Base-by-base conservation (phyloP, 2,888 invertebrate species). In the Stenodera caucasica region DNA sequence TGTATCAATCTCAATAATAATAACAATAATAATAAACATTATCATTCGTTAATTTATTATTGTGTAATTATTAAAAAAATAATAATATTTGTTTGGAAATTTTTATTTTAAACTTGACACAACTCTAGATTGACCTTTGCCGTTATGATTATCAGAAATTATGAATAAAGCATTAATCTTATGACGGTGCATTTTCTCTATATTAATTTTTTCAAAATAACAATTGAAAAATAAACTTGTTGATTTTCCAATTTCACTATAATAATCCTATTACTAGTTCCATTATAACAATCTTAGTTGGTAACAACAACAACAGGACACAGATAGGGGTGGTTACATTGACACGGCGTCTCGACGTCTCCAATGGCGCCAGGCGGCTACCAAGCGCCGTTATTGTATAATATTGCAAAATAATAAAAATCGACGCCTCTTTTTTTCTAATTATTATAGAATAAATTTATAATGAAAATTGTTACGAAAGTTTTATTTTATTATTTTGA, bases 101-200 rank as follows among this genome's bases (percentile, higher is more conserved):
- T 26, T 45, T 21, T 2, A 18, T 37, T 45, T 45, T 18, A 11
- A 18, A 45, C 18, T 18, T 45, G 45, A 45, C 11, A 45, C 11
- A 45, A 45, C 15, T 12, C 21, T 45, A 21, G 11, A 12, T 45
- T 45, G 21, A 45, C 45, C 45, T 45, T 45, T 45, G 45, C 12
- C 45, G 11, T 21, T 21, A 11, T 4, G 11, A 45, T 45, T 45
- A 21, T 21, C 37, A 21, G 21, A 45, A 45, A 21, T 18, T 45
- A 45, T 45, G 45, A 45, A 45, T 45, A 40, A 40, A 40, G 9
- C 37, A 45, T 45, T 18, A 21, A 45, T 21, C 45, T 45, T 45
- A 45, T 45, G 45, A 45, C 45, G 18, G 7, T 45, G 45, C 45
- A 45, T 21, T 21, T 45, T 45, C 21, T 45, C 40, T 3, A 5